A percentile compares a stretch with the other conserved stretches of the same genome.
phyloP scores from a whole-genome alignment of 2,797 vertebrate species.

The Galago senegalensis region DNA sequence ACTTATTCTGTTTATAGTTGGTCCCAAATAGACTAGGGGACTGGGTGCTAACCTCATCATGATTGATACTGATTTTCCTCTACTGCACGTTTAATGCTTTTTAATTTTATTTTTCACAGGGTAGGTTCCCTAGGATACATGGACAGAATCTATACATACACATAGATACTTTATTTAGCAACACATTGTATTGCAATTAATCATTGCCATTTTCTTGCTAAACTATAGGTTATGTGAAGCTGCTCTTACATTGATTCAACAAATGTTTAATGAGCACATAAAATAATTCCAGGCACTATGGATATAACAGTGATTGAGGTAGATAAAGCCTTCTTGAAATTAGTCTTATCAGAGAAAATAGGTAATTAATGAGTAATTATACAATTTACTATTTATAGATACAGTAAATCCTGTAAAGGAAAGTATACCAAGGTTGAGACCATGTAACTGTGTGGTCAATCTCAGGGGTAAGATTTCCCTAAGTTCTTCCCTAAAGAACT shows the following conservation, averaged over 20 bases:
- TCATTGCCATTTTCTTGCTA: background rate
- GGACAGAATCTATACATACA: background rate
- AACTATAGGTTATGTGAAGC: background rate
- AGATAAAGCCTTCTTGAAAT: conserved; percentile 37
- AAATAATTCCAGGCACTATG: background rate
- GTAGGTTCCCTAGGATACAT: background rate
- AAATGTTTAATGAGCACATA: conserved; percentile 11
- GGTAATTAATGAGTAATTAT: background rate
- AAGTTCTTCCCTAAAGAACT: background rate
- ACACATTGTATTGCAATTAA: background rate
- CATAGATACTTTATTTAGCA: background rate
- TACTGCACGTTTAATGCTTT: background rate
- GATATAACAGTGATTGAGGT: background rate
- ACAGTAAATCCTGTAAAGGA: background rate
- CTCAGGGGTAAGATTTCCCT: background rate
- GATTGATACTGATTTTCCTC: background rate
- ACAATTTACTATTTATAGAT: background rate
- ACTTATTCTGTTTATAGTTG: background rate
- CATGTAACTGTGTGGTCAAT: background rate
- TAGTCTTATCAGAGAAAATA: background rate
- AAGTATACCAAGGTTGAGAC: background rate
- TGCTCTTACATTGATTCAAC: background rate
- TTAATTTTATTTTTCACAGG: too few species aligned
- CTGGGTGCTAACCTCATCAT: background rate
- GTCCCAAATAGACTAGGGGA: background rate